Conservation (phyloP, 2,113 vertebrate genomes). For the Siphamia tubifer region DNA sequence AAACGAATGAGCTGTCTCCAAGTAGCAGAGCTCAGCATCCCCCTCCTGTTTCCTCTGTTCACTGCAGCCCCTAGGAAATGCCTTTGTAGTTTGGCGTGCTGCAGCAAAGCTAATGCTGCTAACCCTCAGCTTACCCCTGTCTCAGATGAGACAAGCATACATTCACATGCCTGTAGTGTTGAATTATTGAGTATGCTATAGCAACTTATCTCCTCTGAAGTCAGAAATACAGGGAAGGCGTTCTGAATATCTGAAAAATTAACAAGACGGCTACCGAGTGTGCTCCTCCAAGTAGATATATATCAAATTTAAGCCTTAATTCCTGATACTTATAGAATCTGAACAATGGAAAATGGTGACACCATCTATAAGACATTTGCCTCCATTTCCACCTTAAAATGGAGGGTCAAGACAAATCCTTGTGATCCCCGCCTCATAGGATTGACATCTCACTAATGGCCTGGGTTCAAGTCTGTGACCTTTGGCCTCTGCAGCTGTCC, state of each 20-base stretch:
- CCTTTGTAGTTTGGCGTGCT: slow-evolving; percentile 70
- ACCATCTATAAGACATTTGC: too few species aligned
- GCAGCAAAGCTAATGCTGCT: slow-evolving; percentile 59
- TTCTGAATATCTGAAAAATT: slow-evolving; percentile 64
- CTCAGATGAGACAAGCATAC: slow-evolving; percentile 64
- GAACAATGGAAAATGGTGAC: too few species aligned
- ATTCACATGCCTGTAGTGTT: slow-evolving; percentile 65
- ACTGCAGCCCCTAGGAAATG: slow-evolving; percentile 63
- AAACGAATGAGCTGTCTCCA: slow-evolving; percentile 63
- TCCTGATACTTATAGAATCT: too few species aligned
- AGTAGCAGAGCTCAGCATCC: slow-evolving; percentile 52
- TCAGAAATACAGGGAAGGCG: slow-evolving; percentile 51
- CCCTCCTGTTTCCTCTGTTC: slow-evolving; percentile 53
- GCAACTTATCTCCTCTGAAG: slow-evolving; percentile 71
- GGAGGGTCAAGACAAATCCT: not conserved
- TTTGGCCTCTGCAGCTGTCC: not conserved
- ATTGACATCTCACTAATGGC: not conserved
- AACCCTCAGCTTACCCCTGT: slow-evolving; percentile 70
- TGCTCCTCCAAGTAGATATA: not conserved
- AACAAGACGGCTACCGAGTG: slow-evolving; percentile 38
- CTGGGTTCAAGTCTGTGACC: not conserved
- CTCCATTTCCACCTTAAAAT: too few species aligned
- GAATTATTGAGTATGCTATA: slow-evolving; percentile 68
- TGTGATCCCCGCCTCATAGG: not conserved
- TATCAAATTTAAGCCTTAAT: not conserved